A percentile compares a stretch with the other conserved stretches of the same genome.
These are phyloP conservation scores for Arrhamphus sclerolepis DNA, from an alignment of 2,797 vertebrate genomes.

Conservation along the genomic window DNA sequence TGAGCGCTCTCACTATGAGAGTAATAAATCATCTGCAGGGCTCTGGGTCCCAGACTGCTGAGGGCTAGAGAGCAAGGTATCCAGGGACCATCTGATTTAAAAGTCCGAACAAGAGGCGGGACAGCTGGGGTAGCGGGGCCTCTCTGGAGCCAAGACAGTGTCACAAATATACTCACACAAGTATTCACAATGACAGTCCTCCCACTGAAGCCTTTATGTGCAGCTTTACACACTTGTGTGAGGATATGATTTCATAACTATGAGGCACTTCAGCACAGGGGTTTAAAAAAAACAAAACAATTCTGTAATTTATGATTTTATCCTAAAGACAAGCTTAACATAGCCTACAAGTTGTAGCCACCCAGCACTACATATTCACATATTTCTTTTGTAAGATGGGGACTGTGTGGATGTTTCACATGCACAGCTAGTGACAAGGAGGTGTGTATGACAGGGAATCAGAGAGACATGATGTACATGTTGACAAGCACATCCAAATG, in stretches of 20 bases:
- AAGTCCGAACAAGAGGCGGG: constrained; percentile 44
- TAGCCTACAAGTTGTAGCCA: neutral
- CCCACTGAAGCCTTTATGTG: constrained; percentile 5
- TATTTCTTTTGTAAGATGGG: neutral
- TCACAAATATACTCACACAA: constrained; percentile 10
- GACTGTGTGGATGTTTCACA: constrained; percentile 2
- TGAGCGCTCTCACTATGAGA: constrained; percentile 24
- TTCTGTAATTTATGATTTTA: neutral
- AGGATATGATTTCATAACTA: neutral
- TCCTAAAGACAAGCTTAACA: neutral
- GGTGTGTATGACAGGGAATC: constrained; percentile 16
- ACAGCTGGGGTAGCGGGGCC: constrained; percentile 51
- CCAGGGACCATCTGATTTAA: constrained; percentile 69
- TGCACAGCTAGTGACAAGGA: constrained; percentile 15
- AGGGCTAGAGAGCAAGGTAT: constrained; percentile 55
- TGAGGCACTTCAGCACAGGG: neutral
- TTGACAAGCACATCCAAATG: constrained; percentile 26
- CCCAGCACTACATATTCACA: neutral
- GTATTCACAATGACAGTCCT: neutral
- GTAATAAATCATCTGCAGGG: constrained; percentile 70
- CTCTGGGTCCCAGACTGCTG: constrained; percentile 50
- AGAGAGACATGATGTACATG: constrained; percentile 17
- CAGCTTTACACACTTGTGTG: too few species aligned
- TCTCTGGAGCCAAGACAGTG: constrained; percentile 33
- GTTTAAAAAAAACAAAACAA: neutral